Base-by-base conservation (phyloP, 1,140 invertebrate species). In the Papilio polytes region DNA sequence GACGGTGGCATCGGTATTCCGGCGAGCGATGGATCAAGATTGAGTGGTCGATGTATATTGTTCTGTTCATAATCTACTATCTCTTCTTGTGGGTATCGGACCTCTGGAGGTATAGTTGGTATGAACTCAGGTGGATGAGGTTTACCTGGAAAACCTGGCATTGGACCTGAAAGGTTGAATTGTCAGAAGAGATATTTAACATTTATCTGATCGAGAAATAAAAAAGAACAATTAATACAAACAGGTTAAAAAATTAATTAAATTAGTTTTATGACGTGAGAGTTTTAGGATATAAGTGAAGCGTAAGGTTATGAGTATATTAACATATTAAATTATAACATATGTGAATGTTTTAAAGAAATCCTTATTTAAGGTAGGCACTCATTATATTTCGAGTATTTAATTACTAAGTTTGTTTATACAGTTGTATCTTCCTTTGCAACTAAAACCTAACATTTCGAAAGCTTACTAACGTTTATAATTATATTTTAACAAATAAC, bases 51-150 rank as follows among this genome's bases (percentile, higher is more conserved):
- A 80, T 92, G 92, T 9, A 94, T 90, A 80, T 93, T 91, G 46
- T 92, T 93, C 72, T 91, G 90, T 22, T 90, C 89, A 48, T 91
- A 91, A 72, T 93, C 91, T 8, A 83, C 78, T 46, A 89, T 84
- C 36, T 91, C 91, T 4, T 94, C 92, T 53, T 89, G 85, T 15
- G 91, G 90, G 79, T 89, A 93, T 10, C 85, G 85, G 63, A 88
- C 85, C 48, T 89, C 89, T 9, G 93, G 92, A 63, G 90, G 89
- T 66, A 92, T 81, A 41, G 93, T 94, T n/a, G 93, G 92, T 6
- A 94, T 74, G 86, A 94, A 94, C n/a, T 83, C 84, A 70, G 84
- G 85, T 46, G 85, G 82, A 77, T 85, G 86, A 18, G 81, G 80
- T 41, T 88, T 82, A 12, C 82, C 79, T 44, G 88, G 86, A 22